Evolutionary conservation across 2,797 vertebrate species (phyloP).

Genomic region (Zenarchopterus dispar): DNA sequence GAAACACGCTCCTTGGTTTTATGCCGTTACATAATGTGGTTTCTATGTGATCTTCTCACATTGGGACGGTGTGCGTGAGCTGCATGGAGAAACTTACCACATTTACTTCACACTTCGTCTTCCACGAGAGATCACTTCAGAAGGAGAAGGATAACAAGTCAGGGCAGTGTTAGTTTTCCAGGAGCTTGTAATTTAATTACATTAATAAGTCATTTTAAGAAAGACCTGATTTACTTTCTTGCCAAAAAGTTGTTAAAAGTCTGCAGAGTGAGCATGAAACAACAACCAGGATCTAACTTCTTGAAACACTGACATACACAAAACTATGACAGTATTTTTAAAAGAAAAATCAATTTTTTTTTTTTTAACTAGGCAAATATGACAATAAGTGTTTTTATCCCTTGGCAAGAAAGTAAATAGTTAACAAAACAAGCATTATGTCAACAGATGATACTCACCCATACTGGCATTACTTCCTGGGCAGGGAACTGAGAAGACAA

Average conservation of each 20-base stretch:
- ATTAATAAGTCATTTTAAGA: too few relatives aligned
- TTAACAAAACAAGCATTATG: background rate
- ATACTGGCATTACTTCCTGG: slow-evolving; percentile 88
- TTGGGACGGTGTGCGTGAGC: background rate
- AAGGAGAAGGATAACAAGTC: slow-evolving; percentile 32
- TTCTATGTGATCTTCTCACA: background rate
- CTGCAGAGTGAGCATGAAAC: background rate
- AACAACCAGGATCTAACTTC: too few relatives aligned
- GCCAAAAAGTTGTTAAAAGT: too few relatives aligned
- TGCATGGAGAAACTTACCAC: slow-evolving; percentile 33
- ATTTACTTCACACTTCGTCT: slow-evolving; percentile 79
- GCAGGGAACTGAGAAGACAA: slow-evolving; percentile 87
- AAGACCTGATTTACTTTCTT: too few relatives aligned
- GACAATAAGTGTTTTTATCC: too few relatives aligned
- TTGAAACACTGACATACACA: too few relatives aligned
- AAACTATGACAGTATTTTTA: too few relatives aligned
- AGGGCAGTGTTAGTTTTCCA: slow-evolving; percentile 1
- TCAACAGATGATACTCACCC: slow-evolving; percentile 78
- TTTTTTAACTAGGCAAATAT: too few relatives aligned
- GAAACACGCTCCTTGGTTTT: background rate
- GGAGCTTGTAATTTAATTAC: background rate
- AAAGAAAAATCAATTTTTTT: too few relatives aligned
- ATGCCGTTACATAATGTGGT: slow-evolving; percentile 9
- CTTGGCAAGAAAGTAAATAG: too few relatives aligned
- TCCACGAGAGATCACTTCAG: slow-evolving; percentile 88